Conservation (phyloP, 2,888 invertebrate genomes). For the Ashinkailepas kermadecensis region DNA sequence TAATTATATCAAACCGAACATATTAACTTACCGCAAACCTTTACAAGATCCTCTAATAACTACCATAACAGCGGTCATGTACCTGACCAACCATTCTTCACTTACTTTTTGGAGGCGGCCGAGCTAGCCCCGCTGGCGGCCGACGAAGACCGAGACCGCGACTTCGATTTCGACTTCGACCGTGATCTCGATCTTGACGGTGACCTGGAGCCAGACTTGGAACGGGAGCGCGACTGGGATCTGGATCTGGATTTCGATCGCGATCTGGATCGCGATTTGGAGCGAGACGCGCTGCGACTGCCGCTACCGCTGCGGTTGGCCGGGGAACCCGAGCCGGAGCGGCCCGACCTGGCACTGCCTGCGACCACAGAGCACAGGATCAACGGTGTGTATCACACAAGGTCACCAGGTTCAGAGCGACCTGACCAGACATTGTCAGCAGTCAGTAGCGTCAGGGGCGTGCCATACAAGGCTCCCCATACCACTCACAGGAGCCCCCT, state of each 20-base stretch:
- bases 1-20: no score
- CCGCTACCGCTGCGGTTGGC: constrained; percentile 44
- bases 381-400: no score
- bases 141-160: constrained; percentile 23
- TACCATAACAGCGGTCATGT: no score
- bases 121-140: constrained; percentile 8
- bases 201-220: constrained; percentile 42
- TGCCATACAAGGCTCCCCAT: no score
- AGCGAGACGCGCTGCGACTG: constrained; percentile 46
- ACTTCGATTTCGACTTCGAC: constrained; percentile 42
- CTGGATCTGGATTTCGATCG: constrained; percentile 28
- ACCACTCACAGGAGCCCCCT: no score
- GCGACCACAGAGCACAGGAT: constrained; percentile 38
- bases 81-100: background rate
- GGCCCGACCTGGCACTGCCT: constrained; percentile 35
- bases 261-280: constrained; percentile 27
- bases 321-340: constrained; percentile 10
- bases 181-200: constrained; percentile 36
- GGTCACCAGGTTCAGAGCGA: no score
- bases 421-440: no score
- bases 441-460: no score
- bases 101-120: background rate
- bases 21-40: no score
- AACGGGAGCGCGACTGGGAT: constrained; percentile 29
- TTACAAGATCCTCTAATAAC: no score